These are phyloP conservation scores for Epizoanthus ramosus DNA, from an alignment of 92 coral and sea anemone genomes.

Conservation along the genomic window DNA sequence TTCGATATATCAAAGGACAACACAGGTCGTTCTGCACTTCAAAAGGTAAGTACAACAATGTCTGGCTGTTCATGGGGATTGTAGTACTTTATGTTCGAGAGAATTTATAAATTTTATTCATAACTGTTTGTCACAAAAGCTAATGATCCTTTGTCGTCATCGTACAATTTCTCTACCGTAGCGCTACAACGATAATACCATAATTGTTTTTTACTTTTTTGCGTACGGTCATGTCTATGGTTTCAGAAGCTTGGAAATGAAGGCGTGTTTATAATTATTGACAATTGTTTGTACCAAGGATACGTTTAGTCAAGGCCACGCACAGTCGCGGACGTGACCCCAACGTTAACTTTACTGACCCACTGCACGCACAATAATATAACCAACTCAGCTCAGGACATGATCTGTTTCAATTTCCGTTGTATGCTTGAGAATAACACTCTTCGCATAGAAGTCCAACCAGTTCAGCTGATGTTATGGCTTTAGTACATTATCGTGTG, in stretches of 20 bases:
- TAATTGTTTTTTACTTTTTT: not conserved
- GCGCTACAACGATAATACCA: no score
- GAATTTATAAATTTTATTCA: not conserved
- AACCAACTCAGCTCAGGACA: no score
- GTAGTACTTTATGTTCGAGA: no score
- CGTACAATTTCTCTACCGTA: not conserved
- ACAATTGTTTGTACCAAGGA: not conserved
- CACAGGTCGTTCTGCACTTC: slow-evolving; percentile 53
- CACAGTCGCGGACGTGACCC: no score
- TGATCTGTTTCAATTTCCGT: no score
- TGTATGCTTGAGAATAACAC: no score
- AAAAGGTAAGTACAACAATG: slow-evolving; percentile 47
- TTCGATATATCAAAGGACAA: slow-evolving; percentile 49
- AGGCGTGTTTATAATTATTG: not conserved
- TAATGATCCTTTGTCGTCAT: no score
- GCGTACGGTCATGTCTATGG: not conserved
- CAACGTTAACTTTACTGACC: no score
- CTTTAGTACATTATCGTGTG: not conserved
- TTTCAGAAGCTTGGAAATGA: not conserved
- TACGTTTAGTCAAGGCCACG: slow-evolving; percentile 4
- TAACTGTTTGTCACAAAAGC: not conserved
- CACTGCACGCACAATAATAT: no score
- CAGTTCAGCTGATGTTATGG: no score
- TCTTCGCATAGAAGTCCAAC: no score
- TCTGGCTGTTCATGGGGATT: no score